phyloP scores from a whole-genome alignment of 2,797 vertebrate species.

The Neosilurus hyrtlii region DNA sequence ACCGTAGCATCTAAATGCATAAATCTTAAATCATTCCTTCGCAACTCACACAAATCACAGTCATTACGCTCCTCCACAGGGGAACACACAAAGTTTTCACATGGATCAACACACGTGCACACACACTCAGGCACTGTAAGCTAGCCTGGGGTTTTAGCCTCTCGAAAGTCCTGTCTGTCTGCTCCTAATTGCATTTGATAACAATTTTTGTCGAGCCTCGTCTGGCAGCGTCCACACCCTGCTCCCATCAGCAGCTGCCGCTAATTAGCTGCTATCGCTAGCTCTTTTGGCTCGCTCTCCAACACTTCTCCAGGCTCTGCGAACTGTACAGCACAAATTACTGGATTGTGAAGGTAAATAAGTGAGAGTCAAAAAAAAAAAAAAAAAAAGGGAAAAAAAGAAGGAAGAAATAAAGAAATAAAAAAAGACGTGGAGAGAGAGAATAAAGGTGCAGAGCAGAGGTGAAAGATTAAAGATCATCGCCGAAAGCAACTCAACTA shows the following conservation, averaged over 20 bases:
- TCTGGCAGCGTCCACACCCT: slow-evolving; percentile 69
- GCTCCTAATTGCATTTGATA: slow-evolving; percentile 76
- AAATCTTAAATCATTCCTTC: slow-evolving; percentile 8
- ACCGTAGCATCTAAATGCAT: slow-evolving; percentile 12
- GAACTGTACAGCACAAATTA: slow-evolving; percentile 70
- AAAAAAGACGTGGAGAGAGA: background rate
- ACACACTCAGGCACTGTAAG: slow-evolving; percentile 11
- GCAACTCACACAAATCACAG: background rate
- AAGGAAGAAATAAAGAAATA: slow-evolving; percentile 18
- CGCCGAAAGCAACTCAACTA: background rate
- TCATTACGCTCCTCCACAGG: slow-evolving; percentile 20
- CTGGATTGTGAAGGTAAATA: slow-evolving; percentile 71
- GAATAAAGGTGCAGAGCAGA: slow-evolving; percentile 19
- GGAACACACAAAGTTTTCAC: slow-evolving; percentile 5
- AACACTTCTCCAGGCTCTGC: slow-evolving; percentile 67
- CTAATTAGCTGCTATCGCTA: slow-evolving; percentile 81
- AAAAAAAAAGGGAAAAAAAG: slow-evolving; percentile 16
- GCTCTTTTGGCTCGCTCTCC: slow-evolving; percentile 76
- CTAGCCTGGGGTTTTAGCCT: slow-evolving; percentile 63
- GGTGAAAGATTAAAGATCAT: slow-evolving; percentile 18
- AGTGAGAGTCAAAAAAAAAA: slow-evolving; percentile 58
- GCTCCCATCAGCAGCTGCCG: slow-evolving; percentile 85
- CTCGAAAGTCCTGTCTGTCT: slow-evolving; percentile 67
- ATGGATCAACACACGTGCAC: slow-evolving; percentile 17
- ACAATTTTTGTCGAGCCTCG: slow-evolving; percentile 75